phyloP scores from a whole-genome alignment of 2,113 vertebrate genomes.

The Cinclus mexicanus region DNA sequence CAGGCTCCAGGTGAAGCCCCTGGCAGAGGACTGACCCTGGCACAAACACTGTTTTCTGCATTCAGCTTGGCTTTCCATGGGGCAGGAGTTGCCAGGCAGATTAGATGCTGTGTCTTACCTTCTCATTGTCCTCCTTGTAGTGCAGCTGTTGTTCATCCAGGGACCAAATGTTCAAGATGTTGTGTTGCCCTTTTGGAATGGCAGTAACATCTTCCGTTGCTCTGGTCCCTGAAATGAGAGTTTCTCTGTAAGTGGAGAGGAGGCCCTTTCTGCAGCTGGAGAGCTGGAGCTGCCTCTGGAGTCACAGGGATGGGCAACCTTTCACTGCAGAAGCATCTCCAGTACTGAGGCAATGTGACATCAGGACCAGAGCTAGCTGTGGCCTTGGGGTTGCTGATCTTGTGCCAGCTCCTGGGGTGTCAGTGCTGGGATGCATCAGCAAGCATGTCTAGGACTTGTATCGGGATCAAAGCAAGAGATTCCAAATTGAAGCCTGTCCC shows the following conservation, averaged over 20 bases:
- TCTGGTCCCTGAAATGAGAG: background rate
- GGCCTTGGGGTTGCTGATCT: background rate
- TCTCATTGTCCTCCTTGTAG: background rate
- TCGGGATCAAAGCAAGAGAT: background rate
- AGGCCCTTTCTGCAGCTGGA: background rate
- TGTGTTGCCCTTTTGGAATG: background rate
- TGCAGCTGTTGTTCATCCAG: background rate
- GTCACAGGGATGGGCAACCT: background rate
- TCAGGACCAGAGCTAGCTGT: background rate
- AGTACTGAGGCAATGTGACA: background rate
- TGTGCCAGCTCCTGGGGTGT: background rate
- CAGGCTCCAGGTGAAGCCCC: background rate
- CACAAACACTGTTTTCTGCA: background rate
- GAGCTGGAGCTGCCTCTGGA: background rate
- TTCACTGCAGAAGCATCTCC: background rate
- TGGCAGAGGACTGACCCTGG: background rate
- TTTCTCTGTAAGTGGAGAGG: background rate
- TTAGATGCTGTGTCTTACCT: accelerated
- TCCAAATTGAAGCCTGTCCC: background rate
- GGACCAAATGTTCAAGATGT: background rate
- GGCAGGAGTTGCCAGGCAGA: background rate
- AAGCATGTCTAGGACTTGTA: background rate
- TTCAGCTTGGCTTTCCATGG: background rate
- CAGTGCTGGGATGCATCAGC: background rate
- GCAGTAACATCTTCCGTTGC: background rate